Evolutionary conservation across 2,888 invertebrate genomes (phyloP).

Genomic region (Euzophera pinguis): DNA sequence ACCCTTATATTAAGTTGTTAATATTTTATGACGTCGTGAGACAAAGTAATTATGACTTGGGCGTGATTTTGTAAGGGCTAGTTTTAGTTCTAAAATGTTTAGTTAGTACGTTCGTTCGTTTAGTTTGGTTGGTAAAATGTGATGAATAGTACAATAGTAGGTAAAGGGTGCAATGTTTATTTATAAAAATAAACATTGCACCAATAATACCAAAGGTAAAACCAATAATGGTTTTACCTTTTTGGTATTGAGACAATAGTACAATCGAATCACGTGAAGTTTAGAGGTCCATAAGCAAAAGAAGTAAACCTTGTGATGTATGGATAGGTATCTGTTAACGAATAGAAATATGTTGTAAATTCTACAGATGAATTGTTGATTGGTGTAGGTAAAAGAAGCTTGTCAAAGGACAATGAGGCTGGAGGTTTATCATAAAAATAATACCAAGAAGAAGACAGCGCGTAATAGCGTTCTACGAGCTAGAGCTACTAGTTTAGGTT

Average conservation of each 20-base stretch:
- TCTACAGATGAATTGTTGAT: no score
- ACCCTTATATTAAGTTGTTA: constrained; percentile 4
- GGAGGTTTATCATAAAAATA: no score
- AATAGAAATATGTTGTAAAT: no score
- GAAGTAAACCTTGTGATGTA: not conserved
- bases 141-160: not conserved
- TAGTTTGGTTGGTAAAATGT: not conserved
- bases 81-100: not conserved
- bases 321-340: no score
- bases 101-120: not conserved
- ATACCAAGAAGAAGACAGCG: no score
- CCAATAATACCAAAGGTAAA: no score
- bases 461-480: no score
- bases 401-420: no score
- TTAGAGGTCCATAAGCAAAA: not conserved
- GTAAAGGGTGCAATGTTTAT: not conserved
- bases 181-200: no score
- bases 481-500: no score
- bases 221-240: constrained; percentile 1
- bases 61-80: constrained; percentile 6
- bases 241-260: constrained; percentile 8
- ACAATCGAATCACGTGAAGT: constrained; percentile 8
- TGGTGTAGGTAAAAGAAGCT: no score
- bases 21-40: constrained; percentile 6
- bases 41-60: constrained; percentile 7